Base-by-base conservation (phyloP, 2,113 vertebrate species). In the Chloropsis hardwickii region DNA sequence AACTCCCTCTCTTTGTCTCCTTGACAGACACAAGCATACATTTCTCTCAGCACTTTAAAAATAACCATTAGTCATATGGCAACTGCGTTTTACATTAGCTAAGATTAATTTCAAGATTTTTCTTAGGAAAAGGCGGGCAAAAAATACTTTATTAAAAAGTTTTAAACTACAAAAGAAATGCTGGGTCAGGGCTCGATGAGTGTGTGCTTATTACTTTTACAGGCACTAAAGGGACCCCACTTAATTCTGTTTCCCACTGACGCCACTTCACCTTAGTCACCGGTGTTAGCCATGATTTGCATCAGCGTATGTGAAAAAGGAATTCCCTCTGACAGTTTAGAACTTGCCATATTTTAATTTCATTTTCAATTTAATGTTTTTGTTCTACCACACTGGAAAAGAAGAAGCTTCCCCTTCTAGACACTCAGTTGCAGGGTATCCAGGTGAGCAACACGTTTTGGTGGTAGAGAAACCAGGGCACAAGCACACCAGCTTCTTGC, bases 201-300 rank as follows among this genome's bases (percentile, higher is more conserved):
- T 60, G 39, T 72, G 50, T 61, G 56, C 21, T 90, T 74, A 64
- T 76, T 93, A 94, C 42, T 82, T 72, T 15, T 1, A 86, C 0
- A 21, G 72, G 82, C 45, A 51, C 45, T 5, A 66, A 90, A 92
- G 9, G 17, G 86, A 95, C 58, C 90, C 92, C 45, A 22, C 23
- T 90, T 92, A 86, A 79, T 88, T 90, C 72, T 51, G 50, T 73
- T 95, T 94, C 76, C 88, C 92, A 96, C 92, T 92, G 95, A 93
- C 57, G 60, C 90, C 90, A 86, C 65, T 86, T 93, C 64, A 71
- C 72, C 86, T 86, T 93, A 96, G 88, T 94, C 88, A 94, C 56
- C 19, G 56, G 48, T 67, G 69, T 67, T 86, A 86, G 90, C 53
- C 37, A 24, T 67, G 76, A 92, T 94, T 96, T 94, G 90, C 94